Evolutionary conservation across 2,888 invertebrate species (phyloP).

Genomic region (Hecatera dysodea): DNA sequence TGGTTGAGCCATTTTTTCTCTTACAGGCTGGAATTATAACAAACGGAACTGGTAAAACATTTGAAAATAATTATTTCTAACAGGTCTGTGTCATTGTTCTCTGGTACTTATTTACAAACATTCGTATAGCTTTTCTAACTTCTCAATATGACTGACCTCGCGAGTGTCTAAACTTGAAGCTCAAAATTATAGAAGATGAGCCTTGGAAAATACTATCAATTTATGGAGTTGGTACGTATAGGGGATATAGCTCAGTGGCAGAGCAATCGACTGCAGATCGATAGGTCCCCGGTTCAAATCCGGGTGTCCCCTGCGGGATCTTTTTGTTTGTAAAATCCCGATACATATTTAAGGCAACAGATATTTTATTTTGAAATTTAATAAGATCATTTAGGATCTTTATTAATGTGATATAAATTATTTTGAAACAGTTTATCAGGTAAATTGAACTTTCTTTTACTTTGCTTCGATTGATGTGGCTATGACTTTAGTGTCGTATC

Average conservation of each 20-base stretch:
- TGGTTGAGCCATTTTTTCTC: no score
- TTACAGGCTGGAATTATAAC: no score
- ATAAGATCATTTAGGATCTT: no score
- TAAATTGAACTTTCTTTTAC: no score
- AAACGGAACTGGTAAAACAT: not conserved
- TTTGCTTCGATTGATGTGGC: no score
- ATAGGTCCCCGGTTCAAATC: conserved; percentile 89
- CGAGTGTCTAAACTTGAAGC: not conserved
- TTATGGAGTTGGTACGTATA: accelerated
- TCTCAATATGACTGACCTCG: no score
- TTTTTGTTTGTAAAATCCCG: not conserved
- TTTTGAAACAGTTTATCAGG: no score
- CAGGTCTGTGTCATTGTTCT: not conserved
- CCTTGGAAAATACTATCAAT: conserved; percentile 12
- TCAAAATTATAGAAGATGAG: not conserved
- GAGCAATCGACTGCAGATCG: conserved; percentile 90
- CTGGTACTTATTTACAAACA: not conserved
- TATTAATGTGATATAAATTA: no score
- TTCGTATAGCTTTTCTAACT: no score
- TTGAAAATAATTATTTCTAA: not conserved
- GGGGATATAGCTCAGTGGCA: conserved; percentile 88
- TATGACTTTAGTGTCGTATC: no score
- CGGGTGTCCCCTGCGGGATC: conserved; percentile 82
- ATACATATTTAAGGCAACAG: no score
- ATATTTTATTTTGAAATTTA: no score